phyloP scores from a whole-genome alignment of 2,113 vertebrate genomes.

The Dascyllus trimaculatus region DNA sequence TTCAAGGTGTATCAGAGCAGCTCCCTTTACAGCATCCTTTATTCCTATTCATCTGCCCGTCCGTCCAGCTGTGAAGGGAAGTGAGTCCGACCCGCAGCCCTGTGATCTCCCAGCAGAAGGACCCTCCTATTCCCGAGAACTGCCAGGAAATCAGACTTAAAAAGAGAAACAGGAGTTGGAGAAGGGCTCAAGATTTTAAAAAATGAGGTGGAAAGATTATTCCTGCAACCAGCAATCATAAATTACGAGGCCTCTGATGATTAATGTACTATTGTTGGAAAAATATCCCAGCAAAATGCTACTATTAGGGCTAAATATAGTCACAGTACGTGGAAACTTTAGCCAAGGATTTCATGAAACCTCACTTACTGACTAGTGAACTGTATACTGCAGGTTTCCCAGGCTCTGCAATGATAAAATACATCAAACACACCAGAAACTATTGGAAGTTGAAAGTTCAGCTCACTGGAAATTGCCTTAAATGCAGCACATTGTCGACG shows the following conservation, averaged over 20 bases:
- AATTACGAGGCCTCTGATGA: neutral
- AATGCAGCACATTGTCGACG: no score
- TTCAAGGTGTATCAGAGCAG: neutral
- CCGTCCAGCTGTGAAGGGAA: constrained; percentile 55
- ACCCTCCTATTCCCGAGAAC: constrained; percentile 20
- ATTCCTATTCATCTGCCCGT: constrained; percentile 21
- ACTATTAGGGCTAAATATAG: no score
- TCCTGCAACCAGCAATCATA: neutral
- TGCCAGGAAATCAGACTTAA: constrained; percentile 41
- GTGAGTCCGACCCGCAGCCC: constrained; percentile 47
- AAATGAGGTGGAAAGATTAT: neutral
- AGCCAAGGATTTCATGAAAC: no score
- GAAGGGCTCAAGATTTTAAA: neutral
- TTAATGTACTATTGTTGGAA: neutral
- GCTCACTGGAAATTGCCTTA: no score
- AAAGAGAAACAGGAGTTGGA: neutral
- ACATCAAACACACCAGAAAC: no score
- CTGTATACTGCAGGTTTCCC: no score
- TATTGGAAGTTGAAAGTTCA: no score
- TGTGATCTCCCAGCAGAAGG: constrained; percentile 48
- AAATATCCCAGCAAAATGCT: neutral
- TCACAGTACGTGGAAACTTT: no score
- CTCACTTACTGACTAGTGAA: no score
- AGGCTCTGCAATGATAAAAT: no score
- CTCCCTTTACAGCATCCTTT: neutral